Base-by-base conservation (phyloP, 2,888 invertebrate genomes). In the Athripsodes cinereus region DNA sequence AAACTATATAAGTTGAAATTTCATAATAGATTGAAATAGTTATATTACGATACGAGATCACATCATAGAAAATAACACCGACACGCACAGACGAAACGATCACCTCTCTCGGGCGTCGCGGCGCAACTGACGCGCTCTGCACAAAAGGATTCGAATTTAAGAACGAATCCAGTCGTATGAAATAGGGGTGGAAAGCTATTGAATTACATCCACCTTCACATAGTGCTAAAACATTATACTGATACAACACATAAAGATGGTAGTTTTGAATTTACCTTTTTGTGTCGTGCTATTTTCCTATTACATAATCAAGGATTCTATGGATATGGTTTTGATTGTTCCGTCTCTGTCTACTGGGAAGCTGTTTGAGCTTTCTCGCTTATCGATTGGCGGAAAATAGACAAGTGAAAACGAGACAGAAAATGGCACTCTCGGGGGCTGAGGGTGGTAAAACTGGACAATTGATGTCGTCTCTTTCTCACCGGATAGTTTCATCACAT, bases 91-190 rank as follows among this genome's bases (percentile, higher is more conserved):
- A 16, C 21, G 40, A 51, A 56, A 61, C 57, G 58, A 56, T 54
- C 48, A 51, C 55, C 60, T 55, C 58, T n/a, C 2, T 55, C 56
- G 55, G 40, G 50, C 55, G 60, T 49, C 62, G 62, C 62, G 62
- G 52, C 62, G 59, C 57, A 57, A 62, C 62, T 62, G 62, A 57
- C 60, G 62, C 60, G 55, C 62, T 57, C 49, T 52, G 31, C 52
- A 52, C 62, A 52, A 62, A 62, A 62, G 62, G 62, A 60, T 62
- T 62, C 60, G 57, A 61, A 62, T 62, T 58, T 62, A 62, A 62
- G 59, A 53, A 53, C 48, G 52, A 44, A 53, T 53, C 55, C 46
- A 19, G 31, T 19, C 52, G 3, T 8, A 2, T 3, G n/a, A 3
- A 6, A 50, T 16, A 16, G 5, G 47, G 47, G 40, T 40, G 19